Evolutionary conservation across 2,888 invertebrate genomes (phyloP).

Genomic region (Drosophila borborema): DNA sequence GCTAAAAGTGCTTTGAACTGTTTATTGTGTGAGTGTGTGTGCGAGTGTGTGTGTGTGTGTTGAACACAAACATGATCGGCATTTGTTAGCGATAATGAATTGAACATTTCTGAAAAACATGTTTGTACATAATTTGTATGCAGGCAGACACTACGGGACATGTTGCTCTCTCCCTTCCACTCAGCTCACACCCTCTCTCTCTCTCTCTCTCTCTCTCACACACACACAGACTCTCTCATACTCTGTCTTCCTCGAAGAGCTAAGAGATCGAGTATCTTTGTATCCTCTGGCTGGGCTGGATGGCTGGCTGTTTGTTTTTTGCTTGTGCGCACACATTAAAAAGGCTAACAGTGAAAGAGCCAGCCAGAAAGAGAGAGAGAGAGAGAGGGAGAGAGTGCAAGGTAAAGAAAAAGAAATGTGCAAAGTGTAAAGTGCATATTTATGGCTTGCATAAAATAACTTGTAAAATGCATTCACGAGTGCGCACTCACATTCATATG

Average conservation of each 20-base stretch:
- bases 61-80: constrained; percentile 80
- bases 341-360: constrained; percentile 24
- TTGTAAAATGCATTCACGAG: constrained; percentile 77
- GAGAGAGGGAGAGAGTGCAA: constrained; percentile 7
- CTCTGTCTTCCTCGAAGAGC: constrained; percentile 53
- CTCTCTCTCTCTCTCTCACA: constrained; percentile 7
- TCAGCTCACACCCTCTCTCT: constrained; percentile 12
- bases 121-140: constrained; percentile 82
- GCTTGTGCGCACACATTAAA: constrained; percentile 32
- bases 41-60: constrained; percentile 47
- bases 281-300: constrained; percentile 49
- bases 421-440: constrained; percentile 81
- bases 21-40: constrained; percentile 40
- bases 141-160: constrained; percentile 60
- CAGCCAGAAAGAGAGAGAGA: background rate
- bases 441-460: constrained; percentile 81
- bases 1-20: constrained; percentile 79
- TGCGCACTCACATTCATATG: constrained; percentile 64
- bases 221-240: background rate
- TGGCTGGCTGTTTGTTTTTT: constrained; percentile 53
- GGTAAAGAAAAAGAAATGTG: constrained; percentile 59
- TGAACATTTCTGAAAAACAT: constrained; percentile 81
- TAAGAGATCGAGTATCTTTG: constrained; percentile 64
- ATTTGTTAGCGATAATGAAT: constrained; percentile 82
- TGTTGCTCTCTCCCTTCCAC: constrained; percentile 6